Conservation (phyloP, 2,888 invertebrate species). For the Parthenolecanium corni region DNA sequence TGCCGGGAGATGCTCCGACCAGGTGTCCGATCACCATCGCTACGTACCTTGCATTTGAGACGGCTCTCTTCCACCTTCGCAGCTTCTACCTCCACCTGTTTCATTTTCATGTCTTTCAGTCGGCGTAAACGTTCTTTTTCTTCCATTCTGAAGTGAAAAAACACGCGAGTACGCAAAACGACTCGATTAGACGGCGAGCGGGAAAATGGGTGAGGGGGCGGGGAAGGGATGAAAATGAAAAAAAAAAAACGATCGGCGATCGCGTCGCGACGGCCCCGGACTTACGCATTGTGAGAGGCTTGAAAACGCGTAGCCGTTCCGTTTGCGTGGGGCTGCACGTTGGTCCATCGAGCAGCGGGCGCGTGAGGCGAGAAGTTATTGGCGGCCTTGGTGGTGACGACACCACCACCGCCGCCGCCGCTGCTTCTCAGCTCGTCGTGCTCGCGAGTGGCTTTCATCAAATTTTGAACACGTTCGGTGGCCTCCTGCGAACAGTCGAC, state of each 20-base stretch:
- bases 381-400: slow-evolving; percentile 7
- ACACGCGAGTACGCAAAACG: neutral
- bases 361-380: neutral
- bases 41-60: too few relatives aligned
- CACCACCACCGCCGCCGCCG: too few relatives aligned
- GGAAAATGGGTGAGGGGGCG: neutral
- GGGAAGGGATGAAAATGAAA: neutral
- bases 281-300: neutral
- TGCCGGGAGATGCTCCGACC: too few relatives aligned
- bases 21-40: too few relatives aligned
- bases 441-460: slow-evolving; percentile 41
- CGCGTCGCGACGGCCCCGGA: neutral
- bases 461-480: slow-evolving; percentile 43
- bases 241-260: too few relatives aligned
- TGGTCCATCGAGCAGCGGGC: neutral
- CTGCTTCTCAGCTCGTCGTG: slow-evolving; percentile 33
- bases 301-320: slow-evolving; percentile 19
- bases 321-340: slow-evolving; percentile 31
- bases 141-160: slow-evolving; percentile 35
- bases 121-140: slow-evolving; percentile 42
- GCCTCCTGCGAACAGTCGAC: slow-evolving; percentile 34
- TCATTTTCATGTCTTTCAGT: slow-evolving; percentile 46
- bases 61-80: slow-evolving; percentile 41
- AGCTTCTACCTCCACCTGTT: slow-evolving; percentile 46
- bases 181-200: too few relatives aligned